These are phyloP conservation scores for Telmatochromis brachygnathus DNA, from an alignment of 2,113 vertebrate genomes.

Conservation along the genomic window DNA sequence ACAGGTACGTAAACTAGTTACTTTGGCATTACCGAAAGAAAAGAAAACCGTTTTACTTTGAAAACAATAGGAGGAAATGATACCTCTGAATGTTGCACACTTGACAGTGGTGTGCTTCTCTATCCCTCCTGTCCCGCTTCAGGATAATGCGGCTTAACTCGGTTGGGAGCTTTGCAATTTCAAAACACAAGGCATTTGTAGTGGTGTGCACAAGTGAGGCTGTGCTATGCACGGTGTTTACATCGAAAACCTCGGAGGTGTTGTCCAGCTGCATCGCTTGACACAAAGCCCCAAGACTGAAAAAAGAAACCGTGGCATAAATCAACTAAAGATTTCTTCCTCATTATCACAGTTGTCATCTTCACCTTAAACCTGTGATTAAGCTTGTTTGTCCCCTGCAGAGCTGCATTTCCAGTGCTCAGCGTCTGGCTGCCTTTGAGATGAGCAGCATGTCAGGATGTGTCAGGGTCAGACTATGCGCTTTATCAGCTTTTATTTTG, in stretches of 20 bases:
- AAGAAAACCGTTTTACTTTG: conserved; percentile 1
- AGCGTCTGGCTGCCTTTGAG: neutral
- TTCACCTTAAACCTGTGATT: neutral
- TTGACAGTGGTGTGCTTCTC: conserved; percentile 6
- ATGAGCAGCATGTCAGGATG: conserved; percentile 1
- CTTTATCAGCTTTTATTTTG: conserved; percentile 38
- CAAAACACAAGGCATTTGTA: conserved; percentile 2
- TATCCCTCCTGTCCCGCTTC: conserved; percentile 47
- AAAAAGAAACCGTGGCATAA: neutral
- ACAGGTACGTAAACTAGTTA: neutral
- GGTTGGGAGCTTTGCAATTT: conserved; percentile 35
- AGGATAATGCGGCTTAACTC: conserved; percentile 69
- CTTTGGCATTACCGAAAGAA: neutral
- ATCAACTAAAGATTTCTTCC: neutral
- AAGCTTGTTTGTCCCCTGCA: neutral
- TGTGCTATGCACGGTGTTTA: neutral
- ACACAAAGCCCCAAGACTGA: neutral
- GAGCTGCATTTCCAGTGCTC: neutral
- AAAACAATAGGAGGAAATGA: neutral
- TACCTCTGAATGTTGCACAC: accelerated
- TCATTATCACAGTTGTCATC: neutral
- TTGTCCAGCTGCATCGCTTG: neutral
- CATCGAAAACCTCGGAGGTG: neutral
- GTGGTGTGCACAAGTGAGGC: neutral
- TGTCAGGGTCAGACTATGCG: conserved; percentile 17